Conservation (phyloP, 2,113 vertebrate species). For the Brienomyrus longianalis region DNA sequence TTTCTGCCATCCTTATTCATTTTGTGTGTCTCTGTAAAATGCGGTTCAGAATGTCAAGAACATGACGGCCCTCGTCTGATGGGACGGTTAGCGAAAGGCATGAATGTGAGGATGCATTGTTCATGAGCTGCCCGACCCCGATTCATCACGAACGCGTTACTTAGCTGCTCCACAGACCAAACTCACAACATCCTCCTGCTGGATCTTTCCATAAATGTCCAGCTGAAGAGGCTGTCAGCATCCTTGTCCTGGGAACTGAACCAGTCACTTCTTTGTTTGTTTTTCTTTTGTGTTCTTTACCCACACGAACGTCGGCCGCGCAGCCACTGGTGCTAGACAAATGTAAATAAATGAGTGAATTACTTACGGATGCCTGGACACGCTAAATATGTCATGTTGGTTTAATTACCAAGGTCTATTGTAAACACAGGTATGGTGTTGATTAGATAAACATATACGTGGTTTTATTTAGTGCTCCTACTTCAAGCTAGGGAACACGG, state of each 20-base stretch:
- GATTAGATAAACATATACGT: neutral
- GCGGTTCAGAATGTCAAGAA: neutral
- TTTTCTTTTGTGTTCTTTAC: neutral
- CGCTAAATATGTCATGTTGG: neutral
- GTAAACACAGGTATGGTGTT: neutral
- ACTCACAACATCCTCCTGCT: neutral
- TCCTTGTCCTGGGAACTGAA: neutral
- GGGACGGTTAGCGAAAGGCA: neutral
- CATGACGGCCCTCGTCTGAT: neutral
- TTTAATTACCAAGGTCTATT: neutral
- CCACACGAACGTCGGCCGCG: neutral
- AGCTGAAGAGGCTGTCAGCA: neutral
- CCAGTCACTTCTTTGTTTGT: neutral
- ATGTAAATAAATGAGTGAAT: constrained; percentile 2
- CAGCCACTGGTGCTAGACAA: neutral
- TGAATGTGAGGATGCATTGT: neutral
- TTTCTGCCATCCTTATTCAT: neutral
- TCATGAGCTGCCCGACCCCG: neutral
- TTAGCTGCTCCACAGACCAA: neutral
- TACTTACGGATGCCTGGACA: neutral
- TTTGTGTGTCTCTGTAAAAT: neutral
- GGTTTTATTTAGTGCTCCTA: neutral
- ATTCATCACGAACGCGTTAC: neutral
- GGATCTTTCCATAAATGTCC: neutral
- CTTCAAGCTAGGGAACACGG: neutral